A percentile compares a stretch with the other conserved stretches of the same genome.
Conservation (phyloP, 2,888 invertebrate species). For the Ophioninae sp. region DNA sequence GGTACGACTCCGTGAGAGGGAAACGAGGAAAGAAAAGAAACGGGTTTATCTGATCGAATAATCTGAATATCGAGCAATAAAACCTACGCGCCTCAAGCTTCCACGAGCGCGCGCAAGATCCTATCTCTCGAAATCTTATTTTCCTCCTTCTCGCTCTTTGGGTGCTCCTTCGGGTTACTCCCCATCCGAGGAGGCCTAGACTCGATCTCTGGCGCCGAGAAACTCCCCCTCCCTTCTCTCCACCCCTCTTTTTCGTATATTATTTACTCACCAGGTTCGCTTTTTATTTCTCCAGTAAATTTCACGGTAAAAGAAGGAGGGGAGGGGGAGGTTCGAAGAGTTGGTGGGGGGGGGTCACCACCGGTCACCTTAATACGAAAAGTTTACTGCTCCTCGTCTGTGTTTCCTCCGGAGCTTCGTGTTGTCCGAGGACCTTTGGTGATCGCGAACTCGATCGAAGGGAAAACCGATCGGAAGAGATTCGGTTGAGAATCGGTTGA, state of each 20-base stretch:
- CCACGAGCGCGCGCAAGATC: conserved; percentile 73
- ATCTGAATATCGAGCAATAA: conserved; percentile 80
- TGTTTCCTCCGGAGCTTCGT: conserved; percentile 26
- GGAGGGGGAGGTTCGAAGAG: conserved; percentile 15
- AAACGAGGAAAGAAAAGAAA: conserved; percentile 58
- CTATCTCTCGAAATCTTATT: conserved; percentile 71
- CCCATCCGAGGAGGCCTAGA: conserved; percentile 58
- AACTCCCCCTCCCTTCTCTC: conserved; percentile 9
- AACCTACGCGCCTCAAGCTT: conserved; percentile 70
- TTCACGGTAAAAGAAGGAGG: conserved; percentile 55
- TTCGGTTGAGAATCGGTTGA: no score
- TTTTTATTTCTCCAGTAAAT: conserved; percentile 67
- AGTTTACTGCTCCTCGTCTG: conserved; percentile 62
- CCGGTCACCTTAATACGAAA: conserved; percentile 65
- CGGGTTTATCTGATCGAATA: conserved; percentile 78
- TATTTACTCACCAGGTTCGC: conserved; percentile 64
- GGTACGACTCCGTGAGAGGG: conserved; percentile 37
- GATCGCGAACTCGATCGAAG: no score
- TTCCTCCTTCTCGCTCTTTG: conserved; percentile 43
- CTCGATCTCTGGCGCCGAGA: conserved; percentile 63
- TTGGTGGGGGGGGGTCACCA: conserved; percentile 38
- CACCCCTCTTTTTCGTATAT: conserved; percentile 61
- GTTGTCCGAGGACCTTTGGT: conserved; percentile 27
- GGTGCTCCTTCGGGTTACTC: conserved; percentile 46
- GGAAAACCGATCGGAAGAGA: not conserved